phyloP scores from a whole-genome alignment of 1,140 invertebrate species.

The Elysia chlorotica region DNA sequence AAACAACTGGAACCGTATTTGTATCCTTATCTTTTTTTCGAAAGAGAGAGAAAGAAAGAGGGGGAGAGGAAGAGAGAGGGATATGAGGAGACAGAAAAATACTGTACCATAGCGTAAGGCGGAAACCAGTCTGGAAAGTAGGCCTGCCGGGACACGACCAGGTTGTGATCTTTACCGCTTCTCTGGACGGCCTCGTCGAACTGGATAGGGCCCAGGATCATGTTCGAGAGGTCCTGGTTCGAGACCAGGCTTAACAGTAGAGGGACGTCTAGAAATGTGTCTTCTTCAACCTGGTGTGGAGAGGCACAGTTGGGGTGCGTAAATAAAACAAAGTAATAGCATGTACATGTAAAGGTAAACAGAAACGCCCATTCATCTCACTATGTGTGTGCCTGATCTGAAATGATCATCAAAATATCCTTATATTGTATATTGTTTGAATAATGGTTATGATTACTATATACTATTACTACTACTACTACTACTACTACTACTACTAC shows the following conservation, averaged over 20 bases:
- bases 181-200: background rate
- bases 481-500: no score
- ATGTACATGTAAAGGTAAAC: no score
- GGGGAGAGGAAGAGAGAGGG: background rate
- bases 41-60: background rate
- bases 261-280: constrained; percentile 63
- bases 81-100: constrained; percentile 6
- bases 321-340: no score
- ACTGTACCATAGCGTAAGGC: constrained; percentile 1
- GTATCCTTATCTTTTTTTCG: background rate
- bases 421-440: no score
- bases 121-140: constrained; percentile 6
- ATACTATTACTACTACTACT: no score
- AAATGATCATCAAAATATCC: no score
- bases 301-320: no score
- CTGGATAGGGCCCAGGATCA: background rate
- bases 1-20: background rate
- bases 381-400: no score
- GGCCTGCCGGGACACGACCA: background rate
- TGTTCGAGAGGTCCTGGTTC: constrained; percentile 18
- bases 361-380: no score
- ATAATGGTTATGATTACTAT: no score
- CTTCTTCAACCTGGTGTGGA: no score
- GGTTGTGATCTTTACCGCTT: background rate
- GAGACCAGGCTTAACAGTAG: constrained; percentile 29